Percentiles rank a stretch among this genome's conserved stretches.
Conservation (phyloP, 1,140 invertebrate genomes). For the Bombus confusus region DNA sequence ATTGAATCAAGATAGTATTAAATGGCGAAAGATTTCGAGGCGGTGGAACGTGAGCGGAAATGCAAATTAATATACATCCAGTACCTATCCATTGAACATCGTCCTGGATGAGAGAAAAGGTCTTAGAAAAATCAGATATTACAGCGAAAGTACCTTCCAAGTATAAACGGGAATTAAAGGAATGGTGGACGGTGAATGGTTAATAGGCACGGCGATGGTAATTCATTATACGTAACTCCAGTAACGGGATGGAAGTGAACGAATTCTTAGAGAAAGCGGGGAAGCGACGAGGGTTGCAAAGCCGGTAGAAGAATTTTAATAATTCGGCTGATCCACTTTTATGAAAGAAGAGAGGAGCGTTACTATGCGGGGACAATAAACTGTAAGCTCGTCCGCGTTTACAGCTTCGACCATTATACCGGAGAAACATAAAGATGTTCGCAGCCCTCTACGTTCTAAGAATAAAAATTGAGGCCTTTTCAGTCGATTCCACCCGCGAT, state of each 20-base stretch:
- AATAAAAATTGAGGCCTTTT: slow-evolving; percentile 15
- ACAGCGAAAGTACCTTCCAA: neutral
- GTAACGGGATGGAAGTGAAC: neutral
- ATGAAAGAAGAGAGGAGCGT: slow-evolving; percentile 28
- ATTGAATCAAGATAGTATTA: too few species aligned
- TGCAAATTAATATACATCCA: neutral
- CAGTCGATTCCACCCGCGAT: neutral
- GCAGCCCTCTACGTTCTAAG: slow-evolving; percentile 13
- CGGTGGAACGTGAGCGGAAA: neutral
- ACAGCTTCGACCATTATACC: slow-evolving; percentile 37
- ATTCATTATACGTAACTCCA: slow-evolving; percentile 3
- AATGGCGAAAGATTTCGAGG: neutral
- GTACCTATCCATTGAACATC: neutral
- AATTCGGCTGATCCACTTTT: slow-evolving; percentile 37
- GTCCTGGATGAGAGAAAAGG: too few species aligned
- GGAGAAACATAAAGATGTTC: slow-evolving; percentile 36
- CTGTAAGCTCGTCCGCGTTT: slow-evolving; percentile 20
- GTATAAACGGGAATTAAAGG: neutral
- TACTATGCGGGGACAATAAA: slow-evolving; percentile 33
- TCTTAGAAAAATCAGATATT: neutral
- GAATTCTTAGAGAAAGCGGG: neutral
- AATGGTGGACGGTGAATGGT: neutral
- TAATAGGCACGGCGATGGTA: neutral
- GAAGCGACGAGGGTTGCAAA: neutral
- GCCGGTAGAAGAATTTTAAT: slow-evolving; percentile 26